Evolutionary conservation across 2,113 vertebrate genomes (phyloP).

Genomic region (Crotophaga sulcirostris): DNA sequence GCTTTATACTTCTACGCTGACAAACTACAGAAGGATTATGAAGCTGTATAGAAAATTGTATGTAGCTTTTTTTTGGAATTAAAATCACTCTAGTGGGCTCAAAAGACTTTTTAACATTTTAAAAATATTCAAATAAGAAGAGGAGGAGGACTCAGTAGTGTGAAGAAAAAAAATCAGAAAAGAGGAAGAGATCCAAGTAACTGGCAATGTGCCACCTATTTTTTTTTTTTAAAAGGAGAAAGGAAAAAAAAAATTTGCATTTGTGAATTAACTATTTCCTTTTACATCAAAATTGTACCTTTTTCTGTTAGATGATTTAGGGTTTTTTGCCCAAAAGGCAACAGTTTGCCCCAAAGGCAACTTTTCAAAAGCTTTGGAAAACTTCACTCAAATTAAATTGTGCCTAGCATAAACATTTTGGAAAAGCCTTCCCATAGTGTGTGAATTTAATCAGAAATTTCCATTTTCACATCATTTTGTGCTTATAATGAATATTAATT

Average conservation of each 20-base stretch:
- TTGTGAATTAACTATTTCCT: neutral
- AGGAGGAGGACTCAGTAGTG: accelerated
- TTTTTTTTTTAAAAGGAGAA: neutral
- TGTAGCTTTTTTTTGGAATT: neutral
- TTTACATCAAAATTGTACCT: neutral
- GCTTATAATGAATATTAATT: neutral
- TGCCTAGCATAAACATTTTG: neutral
- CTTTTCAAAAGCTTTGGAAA: neutral
- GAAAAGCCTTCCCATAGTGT: neutral
- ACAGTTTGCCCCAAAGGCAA: neutral
- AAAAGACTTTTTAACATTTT: neutral
- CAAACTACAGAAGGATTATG: neutral
- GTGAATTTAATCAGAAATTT: neutral
- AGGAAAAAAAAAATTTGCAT: neutral
- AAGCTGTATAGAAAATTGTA: neutral
- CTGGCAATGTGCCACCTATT: neutral
- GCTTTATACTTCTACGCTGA: neutral
- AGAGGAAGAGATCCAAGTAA: neutral
- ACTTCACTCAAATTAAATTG: neutral
- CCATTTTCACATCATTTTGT: neutral
- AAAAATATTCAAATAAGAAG: neutral
- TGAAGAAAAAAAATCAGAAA: neutral
- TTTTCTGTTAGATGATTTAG: neutral
- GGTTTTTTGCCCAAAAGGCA: neutral
- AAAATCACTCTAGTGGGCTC: neutral